Evolutionary conservation across 1,140 invertebrate species (phyloP).

Genomic region (Heliconius eleuchia): DNA sequence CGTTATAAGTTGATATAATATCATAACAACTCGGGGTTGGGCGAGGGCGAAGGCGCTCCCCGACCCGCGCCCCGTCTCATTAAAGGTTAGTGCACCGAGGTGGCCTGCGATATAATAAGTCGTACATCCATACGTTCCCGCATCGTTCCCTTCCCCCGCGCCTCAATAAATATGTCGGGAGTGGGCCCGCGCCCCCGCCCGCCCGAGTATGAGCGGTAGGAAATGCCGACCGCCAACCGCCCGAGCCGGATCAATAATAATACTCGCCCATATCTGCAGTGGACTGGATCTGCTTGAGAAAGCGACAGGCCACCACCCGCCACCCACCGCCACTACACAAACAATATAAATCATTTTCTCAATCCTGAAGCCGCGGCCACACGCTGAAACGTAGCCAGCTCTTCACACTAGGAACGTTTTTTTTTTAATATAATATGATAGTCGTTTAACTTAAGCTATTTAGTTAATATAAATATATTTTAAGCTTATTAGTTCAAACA

Average conservation of each 20-base stretch:
- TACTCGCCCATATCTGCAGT: slow-evolving; percentile 80
- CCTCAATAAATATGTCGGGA: slow-evolving; percentile 75
- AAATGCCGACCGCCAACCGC: slow-evolving; percentile 72
- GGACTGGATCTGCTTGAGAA: slow-evolving; percentile 80
- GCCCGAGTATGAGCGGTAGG: slow-evolving; percentile 75
- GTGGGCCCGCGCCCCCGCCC: slow-evolving; percentile 56
- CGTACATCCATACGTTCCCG: slow-evolving; percentile 65
- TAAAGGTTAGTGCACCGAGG: slow-evolving; percentile 75
- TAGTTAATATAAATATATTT: too few relatives aligned
- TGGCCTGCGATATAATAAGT: slow-evolving; percentile 72
- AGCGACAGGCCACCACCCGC: slow-evolving; percentile 66
- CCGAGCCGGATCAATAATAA: slow-evolving; percentile 79
- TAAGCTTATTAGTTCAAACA: not conserved
- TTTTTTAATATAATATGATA: not conserved
- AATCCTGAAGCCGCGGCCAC: slow-evolving; percentile 59
- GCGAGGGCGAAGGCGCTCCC: slow-evolving; percentile 50
- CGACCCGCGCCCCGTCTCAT: slow-evolving; percentile 61
- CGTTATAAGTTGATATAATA: slow-evolving; percentile 79
- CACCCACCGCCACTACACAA: slow-evolving; percentile 68
- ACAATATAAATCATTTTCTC: slow-evolving; percentile 81
- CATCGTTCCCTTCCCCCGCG: slow-evolving; percentile 55
- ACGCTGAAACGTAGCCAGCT: slow-evolving; percentile 39
- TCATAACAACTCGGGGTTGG: slow-evolving; percentile 79
- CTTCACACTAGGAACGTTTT: slow-evolving; percentile 21
- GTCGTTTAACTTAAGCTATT: not conserved